phyloP scores from a whole-genome alignment of 2,797 vertebrate species.

The Urophycis tenuis region DNA sequence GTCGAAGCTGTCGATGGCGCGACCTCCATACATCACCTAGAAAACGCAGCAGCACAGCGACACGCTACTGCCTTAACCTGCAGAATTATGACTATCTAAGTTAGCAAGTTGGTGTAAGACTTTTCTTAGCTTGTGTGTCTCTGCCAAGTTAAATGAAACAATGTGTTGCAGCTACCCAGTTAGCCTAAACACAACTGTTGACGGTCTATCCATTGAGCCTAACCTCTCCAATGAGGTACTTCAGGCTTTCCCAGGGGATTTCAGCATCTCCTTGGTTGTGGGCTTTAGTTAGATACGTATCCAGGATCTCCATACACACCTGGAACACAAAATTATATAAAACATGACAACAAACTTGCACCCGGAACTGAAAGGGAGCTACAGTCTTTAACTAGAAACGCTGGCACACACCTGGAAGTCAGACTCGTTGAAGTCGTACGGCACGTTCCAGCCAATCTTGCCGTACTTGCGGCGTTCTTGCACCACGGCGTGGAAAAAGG shows the following conservation, averaged over 20 bases:
- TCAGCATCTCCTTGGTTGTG: constrained; percentile 74
- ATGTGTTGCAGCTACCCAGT: neutral
- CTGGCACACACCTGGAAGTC: constrained; percentile 82
- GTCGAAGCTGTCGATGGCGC: constrained; percentile 92
- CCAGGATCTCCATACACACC: constrained; percentile 96
- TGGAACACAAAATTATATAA: constrained; percentile 45
- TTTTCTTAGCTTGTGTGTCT: no score
- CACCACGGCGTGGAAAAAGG: constrained; percentile 96
- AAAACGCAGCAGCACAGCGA: constrained; percentile 5
- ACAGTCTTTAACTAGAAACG: neutral
- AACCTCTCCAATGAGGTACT: constrained; percentile 95
- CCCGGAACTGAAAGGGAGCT: neutral
- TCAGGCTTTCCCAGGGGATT: constrained; percentile 93
- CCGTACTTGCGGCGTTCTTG: constrained; percentile 96
- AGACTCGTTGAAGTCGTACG: constrained; percentile 93
- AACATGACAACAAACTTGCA: no score
- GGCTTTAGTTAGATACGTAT: constrained; percentile 88
- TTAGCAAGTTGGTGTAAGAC: neutral
- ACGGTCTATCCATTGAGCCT: constrained; percentile 17
- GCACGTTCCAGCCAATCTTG: constrained; percentile 94
- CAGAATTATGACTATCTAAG: no score
- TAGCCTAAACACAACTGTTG: neutral
- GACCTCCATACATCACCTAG: constrained; percentile 96
- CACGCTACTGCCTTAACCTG: neutral
- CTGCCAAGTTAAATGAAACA: no score